Base-by-base conservation (phyloP, 2,888 invertebrate species). In the Trichogramma evanescens region DNA sequence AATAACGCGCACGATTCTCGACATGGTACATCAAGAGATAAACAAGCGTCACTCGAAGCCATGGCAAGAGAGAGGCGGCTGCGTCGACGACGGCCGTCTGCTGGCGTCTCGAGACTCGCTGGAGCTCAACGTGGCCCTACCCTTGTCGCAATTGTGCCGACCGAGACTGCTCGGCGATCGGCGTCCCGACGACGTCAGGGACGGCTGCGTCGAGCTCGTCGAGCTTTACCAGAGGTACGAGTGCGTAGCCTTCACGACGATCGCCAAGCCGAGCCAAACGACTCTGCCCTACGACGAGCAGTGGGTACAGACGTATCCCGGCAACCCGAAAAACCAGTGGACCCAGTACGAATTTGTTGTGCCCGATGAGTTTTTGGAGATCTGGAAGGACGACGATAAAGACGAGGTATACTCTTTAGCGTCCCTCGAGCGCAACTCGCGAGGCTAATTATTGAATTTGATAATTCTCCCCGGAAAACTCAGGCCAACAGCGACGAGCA, bases 21-120 rank as follows among this genome's bases (percentile, higher is more conserved):
- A 62, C 8, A 58, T 66, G 8, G 68, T 70, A 1, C 45, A 81
- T 58, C 81, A 81, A 52, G 81, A 83, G 46, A 74, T 86, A 0
- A 73, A 78, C 45, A 86, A 84, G 69, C n/a, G n/a, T 45, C 80
- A 79, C 62, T 80, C 83, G 0, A 76, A 76, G 38, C 74, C 78
- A 0, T 89, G 88, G 88, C 78, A 75, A 13, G 80, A 81, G 54
- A 77, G 83, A 7, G 88, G 88, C 5, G 87, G 88, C 68, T 88
- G 87, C 63, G 66, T 65, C 4, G 81, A 80, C 51, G 80, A 83
- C 56, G 73, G 80, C 0, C 71, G 80, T 38, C 80, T 81, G 0
- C 72, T 80, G 9, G 81, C 81, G 52, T 78, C 78, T 5, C 80
- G 87, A 60, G 79, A 84, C 1, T 77, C 85, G 4, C 80, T 86